phyloP scores from a whole-genome alignment of 2,113 vertebrate genomes.

The Seriola rivoliana region DNA sequence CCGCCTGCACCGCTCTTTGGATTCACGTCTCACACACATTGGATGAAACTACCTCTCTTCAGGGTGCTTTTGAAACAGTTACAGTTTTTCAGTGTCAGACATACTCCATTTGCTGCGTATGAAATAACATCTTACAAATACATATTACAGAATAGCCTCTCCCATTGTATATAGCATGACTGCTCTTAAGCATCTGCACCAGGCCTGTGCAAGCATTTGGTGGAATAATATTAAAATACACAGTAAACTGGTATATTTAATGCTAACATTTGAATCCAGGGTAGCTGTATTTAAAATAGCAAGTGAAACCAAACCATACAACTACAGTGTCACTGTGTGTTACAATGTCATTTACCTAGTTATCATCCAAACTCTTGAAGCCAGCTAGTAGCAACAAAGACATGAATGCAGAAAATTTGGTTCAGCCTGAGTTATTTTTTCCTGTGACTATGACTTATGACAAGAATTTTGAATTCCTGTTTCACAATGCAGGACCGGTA shows the following conservation, averaged over 20 bases:
- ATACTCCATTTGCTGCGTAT: background rate
- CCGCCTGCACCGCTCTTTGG: background rate
- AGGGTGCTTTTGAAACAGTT: background rate
- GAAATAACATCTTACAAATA: background rate
- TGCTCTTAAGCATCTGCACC: background rate
- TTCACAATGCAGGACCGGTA: background rate
- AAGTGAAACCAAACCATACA: background rate
- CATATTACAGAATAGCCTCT: background rate
- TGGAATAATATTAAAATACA: background rate
- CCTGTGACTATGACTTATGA: background rate
- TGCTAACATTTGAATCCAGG: background rate
- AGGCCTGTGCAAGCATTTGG: background rate
- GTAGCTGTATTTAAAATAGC: background rate
- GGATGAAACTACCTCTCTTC: background rate
- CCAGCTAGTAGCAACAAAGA: background rate
- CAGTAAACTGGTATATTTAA: background rate
- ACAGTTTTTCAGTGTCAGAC: slow-evolving; percentile 1
- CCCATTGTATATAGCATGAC: background rate
- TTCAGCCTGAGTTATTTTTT: background rate
- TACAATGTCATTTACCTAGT: no score
- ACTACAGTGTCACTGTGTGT: no score
- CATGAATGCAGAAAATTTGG: background rate
- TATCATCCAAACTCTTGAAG: no score
- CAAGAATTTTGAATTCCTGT: background rate
- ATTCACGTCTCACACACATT: slow-evolving; percentile 3